Evolutionary conservation across 1,140 invertebrate genomes (phyloP).

Genomic region (Magallana angulata): DNA sequence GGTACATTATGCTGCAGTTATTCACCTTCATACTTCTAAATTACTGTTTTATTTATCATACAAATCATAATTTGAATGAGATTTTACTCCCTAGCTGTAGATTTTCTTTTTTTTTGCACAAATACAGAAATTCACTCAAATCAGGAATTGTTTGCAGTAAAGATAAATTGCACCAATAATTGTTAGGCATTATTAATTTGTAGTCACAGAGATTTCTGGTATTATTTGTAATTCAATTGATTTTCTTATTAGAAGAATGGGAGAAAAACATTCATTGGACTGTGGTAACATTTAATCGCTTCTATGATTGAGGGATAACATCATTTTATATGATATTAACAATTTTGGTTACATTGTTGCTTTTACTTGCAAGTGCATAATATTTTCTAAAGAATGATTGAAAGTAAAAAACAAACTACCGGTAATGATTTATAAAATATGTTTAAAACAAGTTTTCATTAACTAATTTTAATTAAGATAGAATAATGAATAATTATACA

Average conservation of each 20-base stretch:
- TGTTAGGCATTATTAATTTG: too few species aligned
- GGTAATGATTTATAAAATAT: neutral
- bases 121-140: too few species aligned
- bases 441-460: neutral
- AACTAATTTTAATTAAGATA: neutral
- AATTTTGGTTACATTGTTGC: neutral
- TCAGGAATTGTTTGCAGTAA: too few species aligned
- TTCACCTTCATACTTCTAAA: too few species aligned
- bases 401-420: neutral
- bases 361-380: neutral
- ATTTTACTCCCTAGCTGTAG: too few species aligned
- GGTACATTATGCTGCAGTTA: neutral
- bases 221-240: neutral
- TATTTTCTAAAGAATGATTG: constrained; percentile 5
- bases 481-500: neutral
- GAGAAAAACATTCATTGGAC: constrained; percentile 19
- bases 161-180: too few species aligned
- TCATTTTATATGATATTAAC: neutral
- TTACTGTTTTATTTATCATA: too few species aligned
- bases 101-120: too few species aligned
- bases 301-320: neutral
- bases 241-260: constrained; percentile 24
- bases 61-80: too few species aligned
- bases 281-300: constrained; percentile 7
- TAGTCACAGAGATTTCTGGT: too few species aligned